Evolutionary conservation across 2,113 vertebrate genomes (phyloP).

Genomic region (Sapajus apella): DNA sequence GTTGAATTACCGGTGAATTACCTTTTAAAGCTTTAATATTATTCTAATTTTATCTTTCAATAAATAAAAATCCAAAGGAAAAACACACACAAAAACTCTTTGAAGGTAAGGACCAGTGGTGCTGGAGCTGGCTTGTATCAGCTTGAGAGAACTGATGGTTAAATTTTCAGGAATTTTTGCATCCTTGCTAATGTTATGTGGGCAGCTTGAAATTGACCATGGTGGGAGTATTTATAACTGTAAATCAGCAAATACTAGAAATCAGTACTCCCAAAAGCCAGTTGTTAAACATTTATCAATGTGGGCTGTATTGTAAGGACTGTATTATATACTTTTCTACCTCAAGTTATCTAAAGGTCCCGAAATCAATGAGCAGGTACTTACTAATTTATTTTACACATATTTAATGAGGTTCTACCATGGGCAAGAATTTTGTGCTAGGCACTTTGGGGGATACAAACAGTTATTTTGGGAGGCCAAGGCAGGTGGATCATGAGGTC

Average conservation of each 20-base stretch:
- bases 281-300: background rate
- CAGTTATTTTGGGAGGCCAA: background rate
- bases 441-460: background rate
- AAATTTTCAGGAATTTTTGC: constrained; percentile 24
- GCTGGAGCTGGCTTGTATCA: background rate
- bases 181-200: background rate
- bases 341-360: background rate
- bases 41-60: background rate
- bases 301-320: background rate
- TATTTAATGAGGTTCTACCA: background rate
- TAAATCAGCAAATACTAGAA: constrained; percentile 1
- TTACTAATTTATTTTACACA: background rate
- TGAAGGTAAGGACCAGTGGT: background rate
- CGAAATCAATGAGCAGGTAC: background rate
- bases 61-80: background rate
- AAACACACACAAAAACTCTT: background rate
- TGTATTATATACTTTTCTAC: background rate
- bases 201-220: background rate
- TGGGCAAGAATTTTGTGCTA: background rate
- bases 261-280: background rate
- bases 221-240: background rate
- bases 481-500: too few species aligned
- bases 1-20: background rate
- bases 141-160: background rate
- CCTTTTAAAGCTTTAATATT: constrained; percentile 14